Evolutionary conservation across 2,888 invertebrate species (phyloP).

Genomic region (Pimpla rufipes): DNA sequence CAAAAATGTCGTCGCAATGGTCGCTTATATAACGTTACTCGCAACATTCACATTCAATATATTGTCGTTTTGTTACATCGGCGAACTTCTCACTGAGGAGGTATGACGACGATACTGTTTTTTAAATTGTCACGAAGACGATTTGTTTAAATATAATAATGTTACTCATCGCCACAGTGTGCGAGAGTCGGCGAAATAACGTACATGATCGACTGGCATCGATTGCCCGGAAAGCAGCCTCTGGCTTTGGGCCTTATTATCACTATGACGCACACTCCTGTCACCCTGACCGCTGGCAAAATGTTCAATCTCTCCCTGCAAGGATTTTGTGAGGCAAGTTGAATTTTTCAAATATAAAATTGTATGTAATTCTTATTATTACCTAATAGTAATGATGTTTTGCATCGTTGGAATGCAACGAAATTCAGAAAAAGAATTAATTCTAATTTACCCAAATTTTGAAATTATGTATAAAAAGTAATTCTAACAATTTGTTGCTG

Average conservation of each 20-base stretch:
- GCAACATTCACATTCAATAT: conserved; percentile 60
- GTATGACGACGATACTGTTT: conserved; percentile 39
- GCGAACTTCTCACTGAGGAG: conserved; percentile 64
- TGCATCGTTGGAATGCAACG: too few relatives aligned
- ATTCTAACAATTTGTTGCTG: too few relatives aligned
- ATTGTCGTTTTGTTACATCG: conserved; percentile 63
- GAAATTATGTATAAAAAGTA: too few relatives aligned
- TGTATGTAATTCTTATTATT: too few relatives aligned
- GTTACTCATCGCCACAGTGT: conserved; percentile 23
- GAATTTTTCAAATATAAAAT: too few relatives aligned
- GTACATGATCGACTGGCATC: conserved; percentile 70
- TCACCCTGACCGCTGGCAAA: conserved; percentile 65
- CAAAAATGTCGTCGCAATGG: conserved; percentile 20
- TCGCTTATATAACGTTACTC: conserved; percentile 44
- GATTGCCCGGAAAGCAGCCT: conserved; percentile 57
- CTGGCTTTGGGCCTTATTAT: conserved; percentile 57
- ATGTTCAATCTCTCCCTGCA: conserved; percentile 29
- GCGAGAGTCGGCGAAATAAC: conserved; percentile 59
- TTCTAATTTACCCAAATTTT: too few relatives aligned
- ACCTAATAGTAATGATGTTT: too few relatives aligned
- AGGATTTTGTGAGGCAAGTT: too few relatives aligned
- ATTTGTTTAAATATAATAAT: background rate
- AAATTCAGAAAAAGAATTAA: too few relatives aligned
- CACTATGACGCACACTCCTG: conserved; percentile 36
- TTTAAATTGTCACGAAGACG: too few relatives aligned